Conservation (phyloP, 2,797 vertebrate genomes). For the Phaenicophaeus curvirostris region DNA sequence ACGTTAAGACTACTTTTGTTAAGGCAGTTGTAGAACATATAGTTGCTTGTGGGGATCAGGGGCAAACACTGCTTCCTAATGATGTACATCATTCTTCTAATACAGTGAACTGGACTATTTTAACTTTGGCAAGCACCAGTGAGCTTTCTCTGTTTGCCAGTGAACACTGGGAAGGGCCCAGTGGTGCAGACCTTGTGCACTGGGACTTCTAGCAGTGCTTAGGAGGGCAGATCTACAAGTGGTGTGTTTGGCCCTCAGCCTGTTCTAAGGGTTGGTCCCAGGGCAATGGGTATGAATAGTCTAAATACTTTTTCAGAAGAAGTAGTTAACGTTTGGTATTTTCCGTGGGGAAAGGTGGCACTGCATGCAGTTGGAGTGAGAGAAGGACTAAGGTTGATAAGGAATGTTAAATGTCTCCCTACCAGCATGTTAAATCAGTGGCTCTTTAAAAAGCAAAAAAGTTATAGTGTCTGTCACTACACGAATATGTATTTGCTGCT, state of each 20-base stretch:
- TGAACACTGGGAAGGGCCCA: neutral
- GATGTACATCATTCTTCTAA: neutral
- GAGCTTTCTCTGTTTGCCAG: neutral
- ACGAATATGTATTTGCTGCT: neutral
- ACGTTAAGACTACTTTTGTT: constrained; percentile 22
- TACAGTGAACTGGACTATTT: neutral
- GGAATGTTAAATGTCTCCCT: neutral
- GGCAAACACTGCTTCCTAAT: neutral
- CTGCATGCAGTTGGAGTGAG: neutral
- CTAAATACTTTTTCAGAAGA: neutral
- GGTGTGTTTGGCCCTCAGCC: neutral
- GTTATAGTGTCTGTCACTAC: neutral
- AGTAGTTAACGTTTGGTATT: neutral
- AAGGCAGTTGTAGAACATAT: constrained; percentile 54
- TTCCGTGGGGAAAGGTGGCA: neutral
- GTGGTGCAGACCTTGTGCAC: neutral
- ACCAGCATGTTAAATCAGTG: neutral
- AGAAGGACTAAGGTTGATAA: neutral
- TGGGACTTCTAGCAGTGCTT: neutral
- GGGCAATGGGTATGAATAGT: neutral
- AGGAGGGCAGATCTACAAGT: neutral
- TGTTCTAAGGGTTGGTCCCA: neutral
- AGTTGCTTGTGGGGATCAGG: constrained; percentile 5
- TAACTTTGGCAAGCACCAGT: constrained; percentile 14
- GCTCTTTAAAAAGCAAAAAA: neutral